A percentile compares a stretch with the other conserved stretches of the same genome.
These are phyloP conservation scores for Lacerta agilis DNA, from an alignment of 2,797 vertebrate genomes.

Conservation along the genomic window DNA sequence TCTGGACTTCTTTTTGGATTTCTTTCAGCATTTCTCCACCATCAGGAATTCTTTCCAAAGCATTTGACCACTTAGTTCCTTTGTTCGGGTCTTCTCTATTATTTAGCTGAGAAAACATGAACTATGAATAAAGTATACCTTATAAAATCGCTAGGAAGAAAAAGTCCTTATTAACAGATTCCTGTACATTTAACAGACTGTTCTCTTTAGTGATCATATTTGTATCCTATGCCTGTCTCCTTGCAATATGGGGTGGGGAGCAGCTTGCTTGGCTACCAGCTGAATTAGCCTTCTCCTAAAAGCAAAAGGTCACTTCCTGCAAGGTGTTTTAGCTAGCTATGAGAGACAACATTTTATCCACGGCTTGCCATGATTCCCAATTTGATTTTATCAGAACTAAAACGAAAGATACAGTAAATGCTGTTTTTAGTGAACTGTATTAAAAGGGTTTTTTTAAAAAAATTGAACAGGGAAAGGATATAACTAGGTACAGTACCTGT, in stretches of 20 bases:
- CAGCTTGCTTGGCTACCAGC: neutral
- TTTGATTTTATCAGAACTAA: slow-evolving; percentile 12
- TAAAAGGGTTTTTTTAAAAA: neutral
- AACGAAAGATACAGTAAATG: neutral
- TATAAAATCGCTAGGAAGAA: neutral
- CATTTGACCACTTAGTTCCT: slow-evolving; percentile 72
- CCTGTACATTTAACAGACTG: neutral
- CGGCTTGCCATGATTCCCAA: neutral
- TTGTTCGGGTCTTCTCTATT: slow-evolving; percentile 81
- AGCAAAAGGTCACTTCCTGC: neutral
- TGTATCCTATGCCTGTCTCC: neutral
- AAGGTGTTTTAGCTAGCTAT: neutral
- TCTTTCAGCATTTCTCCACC: slow-evolving; percentile 83
- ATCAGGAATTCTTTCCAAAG: slow-evolving; percentile 68
- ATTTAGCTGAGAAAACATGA: slow-evolving; percentile 79
- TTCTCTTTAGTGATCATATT: neutral
- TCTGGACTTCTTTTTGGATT: slow-evolving; percentile 88
- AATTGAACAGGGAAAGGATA: neutral
- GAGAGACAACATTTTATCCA: neutral
- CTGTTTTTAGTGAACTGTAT: neutral
- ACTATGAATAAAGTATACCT: neutral
- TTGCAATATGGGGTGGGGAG: no score
- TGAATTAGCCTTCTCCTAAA: neutral
- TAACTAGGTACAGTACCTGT: slow-evolving; percentile 80
- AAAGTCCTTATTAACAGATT: neutral